A percentile compares a stretch with the other conserved stretches of the same genome.
Evolutionary conservation across 2,888 invertebrate genomes (phyloP).

Genomic region (Matsumyia berberina): DNA sequence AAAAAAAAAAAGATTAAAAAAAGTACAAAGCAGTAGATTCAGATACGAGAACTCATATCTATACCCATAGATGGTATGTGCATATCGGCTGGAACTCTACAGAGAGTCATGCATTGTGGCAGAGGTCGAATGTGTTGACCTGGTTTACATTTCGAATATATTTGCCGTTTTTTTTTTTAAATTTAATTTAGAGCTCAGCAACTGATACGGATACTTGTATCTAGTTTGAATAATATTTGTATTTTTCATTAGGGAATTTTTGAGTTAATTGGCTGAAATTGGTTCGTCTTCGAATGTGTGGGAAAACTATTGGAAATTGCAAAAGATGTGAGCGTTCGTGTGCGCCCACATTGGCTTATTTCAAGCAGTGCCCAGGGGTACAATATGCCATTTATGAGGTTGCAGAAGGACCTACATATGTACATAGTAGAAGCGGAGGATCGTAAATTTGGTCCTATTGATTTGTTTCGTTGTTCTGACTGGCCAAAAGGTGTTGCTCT

Average conservation of each 20-base stretch:
- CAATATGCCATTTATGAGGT: no score
- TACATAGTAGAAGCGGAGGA: no score
- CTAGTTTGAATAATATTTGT: conserved; percentile 1
- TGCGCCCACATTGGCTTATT: no score
- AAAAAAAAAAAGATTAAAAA: conserved; percentile 38
- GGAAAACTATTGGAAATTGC: neutral
- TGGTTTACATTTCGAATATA: conserved; percentile 58
- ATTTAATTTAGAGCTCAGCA: conserved; percentile 44
- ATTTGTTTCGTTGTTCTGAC: no score
- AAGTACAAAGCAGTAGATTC: conserved; percentile 2
- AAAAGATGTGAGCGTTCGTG: no score
- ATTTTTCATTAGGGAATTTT: conserved; percentile 27
- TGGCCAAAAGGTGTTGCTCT: no score
- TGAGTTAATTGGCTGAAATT: conserved; percentile 3
- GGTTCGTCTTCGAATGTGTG: neutral
- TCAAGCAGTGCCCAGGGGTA: no score
- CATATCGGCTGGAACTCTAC: conserved; percentile 19
- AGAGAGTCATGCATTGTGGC: conserved; percentile 49
- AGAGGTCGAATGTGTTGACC: conserved; percentile 68
- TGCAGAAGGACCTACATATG: no score
- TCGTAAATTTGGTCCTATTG: no score
- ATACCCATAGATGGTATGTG: conserved; percentile 3
- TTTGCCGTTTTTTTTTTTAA: conserved; percentile 21
- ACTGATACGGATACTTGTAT: conserved; percentile 11
- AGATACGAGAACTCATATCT: conserved; percentile 9